Evolutionary conservation across 2,888 invertebrate genomes (phyloP).

Genomic region (Athripsodes cinereus): DNA sequence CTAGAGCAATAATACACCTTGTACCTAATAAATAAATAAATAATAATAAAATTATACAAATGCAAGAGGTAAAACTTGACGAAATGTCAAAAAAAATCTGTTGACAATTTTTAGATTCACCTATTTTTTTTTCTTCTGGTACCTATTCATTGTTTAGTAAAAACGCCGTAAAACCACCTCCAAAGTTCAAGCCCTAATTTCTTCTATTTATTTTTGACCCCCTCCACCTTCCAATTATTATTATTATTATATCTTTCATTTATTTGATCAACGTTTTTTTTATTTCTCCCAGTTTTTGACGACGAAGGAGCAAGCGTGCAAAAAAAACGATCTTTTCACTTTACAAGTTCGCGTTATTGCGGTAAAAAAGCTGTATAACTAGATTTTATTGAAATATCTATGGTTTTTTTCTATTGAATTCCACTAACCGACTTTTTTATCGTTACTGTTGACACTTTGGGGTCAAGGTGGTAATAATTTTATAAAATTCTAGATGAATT

Average conservation of each 20-base stretch:
- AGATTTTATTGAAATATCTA: constrained; percentile 19
- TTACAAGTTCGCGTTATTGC: not conserved
- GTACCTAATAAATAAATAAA: not conserved
- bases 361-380: constrained; percentile 20
- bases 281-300: constrained; percentile 3
- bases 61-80: constrained; percentile 22
- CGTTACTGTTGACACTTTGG: not conserved
- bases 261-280: constrained; percentile 24
- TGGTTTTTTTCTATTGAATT: not conserved
- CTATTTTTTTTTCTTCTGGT: not conserved
- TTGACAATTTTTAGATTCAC: constrained; percentile 18
- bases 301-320: not conserved
- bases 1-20: not conserved
- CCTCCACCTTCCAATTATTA: constrained; percentile 20
- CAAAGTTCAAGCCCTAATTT: constrained; percentile 27
- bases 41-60: not conserved
- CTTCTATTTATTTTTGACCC: constrained; percentile 24
- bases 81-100: constrained; percentile 27
- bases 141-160: constrained; percentile 1
- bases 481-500: too few species aligned
- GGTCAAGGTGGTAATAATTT: not conserved
- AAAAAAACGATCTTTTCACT: constrained; percentile 5
- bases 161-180: constrained; percentile 18
- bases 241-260: constrained; percentile 12
- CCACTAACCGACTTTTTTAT: not conserved